Evolutionary conservation across 2,797 vertebrate genomes (phyloP).

Genomic region (Eupleurogrammus muticus): DNA sequence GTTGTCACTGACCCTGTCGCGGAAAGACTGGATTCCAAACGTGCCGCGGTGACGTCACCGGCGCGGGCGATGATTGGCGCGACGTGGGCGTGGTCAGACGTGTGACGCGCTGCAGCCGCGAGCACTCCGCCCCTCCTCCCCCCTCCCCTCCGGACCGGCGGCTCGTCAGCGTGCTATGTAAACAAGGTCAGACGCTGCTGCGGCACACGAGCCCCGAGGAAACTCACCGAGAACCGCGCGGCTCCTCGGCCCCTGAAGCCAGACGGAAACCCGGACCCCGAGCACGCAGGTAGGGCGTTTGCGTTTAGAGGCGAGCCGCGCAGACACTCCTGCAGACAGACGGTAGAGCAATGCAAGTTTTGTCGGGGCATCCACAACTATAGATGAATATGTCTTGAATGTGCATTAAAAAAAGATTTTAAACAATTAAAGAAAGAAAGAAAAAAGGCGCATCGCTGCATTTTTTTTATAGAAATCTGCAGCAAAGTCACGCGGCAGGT

Average conservation of each 20-base stretch:
- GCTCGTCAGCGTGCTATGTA: slow-evolving; percentile 69
- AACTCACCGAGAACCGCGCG: background rate
- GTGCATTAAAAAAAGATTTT: slow-evolving; percentile 7
- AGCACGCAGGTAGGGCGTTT: slow-evolving; percentile 51
- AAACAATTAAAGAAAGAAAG: too few relatives aligned
- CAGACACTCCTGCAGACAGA: background rate
- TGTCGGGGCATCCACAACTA: background rate
- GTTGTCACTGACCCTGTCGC: too few relatives aligned
- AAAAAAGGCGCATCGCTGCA: slow-evolving; percentile 23
- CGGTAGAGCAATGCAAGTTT: background rate
- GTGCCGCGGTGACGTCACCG: too few relatives aligned
- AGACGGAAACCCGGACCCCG: slow-evolving; percentile 9
- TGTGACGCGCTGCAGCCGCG: too few relatives aligned
- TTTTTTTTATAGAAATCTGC: slow-evolving; percentile 50
- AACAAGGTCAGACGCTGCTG: slow-evolving; percentile 85
- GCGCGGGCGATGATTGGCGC: too few relatives aligned
- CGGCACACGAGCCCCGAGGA: slow-evolving; percentile 21
- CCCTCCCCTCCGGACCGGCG: slow-evolving; percentile 8
- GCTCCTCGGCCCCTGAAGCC: background rate
- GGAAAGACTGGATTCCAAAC: too few relatives aligned
- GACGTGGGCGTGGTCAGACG: too few relatives aligned
- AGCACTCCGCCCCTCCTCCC: too few relatives aligned
- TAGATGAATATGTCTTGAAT: background rate
- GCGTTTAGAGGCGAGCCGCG: background rate
- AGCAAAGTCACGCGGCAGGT: slow-evolving; percentile 71